These are phyloP conservation scores for Catocala sponsa DNA, from an alignment of 2,888 invertebrate genomes.

Conservation along the genomic window DNA sequence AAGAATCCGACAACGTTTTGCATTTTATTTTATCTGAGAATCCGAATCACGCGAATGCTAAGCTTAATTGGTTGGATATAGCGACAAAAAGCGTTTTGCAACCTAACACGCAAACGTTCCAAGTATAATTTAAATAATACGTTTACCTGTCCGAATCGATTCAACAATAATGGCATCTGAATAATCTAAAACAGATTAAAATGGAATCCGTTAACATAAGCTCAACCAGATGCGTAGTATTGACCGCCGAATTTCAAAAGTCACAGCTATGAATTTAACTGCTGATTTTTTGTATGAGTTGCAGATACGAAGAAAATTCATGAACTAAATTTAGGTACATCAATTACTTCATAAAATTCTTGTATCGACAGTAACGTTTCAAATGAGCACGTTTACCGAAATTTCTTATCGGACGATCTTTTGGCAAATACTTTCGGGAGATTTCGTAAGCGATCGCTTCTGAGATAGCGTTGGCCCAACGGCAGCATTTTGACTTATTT, in stretches of 20 bases:
- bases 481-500: slow-evolving; percentile 64
- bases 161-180: slow-evolving; percentile 69
- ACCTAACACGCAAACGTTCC: slow-evolving; percentile 74
- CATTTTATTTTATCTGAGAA: slow-evolving; percentile 62
- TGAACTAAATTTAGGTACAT: slow-evolving; percentile 24
- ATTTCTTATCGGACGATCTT: slow-evolving; percentile 41
- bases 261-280: slow-evolving; percentile 18
- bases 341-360: slow-evolving; percentile 20
- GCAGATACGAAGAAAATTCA: slow-evolving; percentile 24
- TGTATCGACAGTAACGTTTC: slow-evolving; percentile 23
- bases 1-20: slow-evolving; percentile 41
- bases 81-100: slow-evolving; percentile 80
- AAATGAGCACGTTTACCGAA: slow-evolving; percentile 33
- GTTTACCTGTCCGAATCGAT: slow-evolving; percentile 74
- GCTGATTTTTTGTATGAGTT: slow-evolving; percentile 7
- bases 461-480: slow-evolving; percentile 51
- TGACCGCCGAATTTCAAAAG: slow-evolving; percentile 43
- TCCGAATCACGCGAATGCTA: slow-evolving; percentile 79
- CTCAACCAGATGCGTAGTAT: slow-evolving; percentile 47
- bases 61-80: slow-evolving; percentile 76
- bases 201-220: slow-evolving; percentile 53
- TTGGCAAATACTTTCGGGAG: slow-evolving; percentile 45
- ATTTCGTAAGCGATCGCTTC: slow-evolving; percentile 53
- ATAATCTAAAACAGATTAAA: slow-evolving; percentile 63
- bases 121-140: slow-evolving; percentile 80